These are phyloP conservation scores for Tetragnatha versicolor DNA, from an alignment of 1,140 invertebrate genomes.

Conservation along the genomic window DNA sequence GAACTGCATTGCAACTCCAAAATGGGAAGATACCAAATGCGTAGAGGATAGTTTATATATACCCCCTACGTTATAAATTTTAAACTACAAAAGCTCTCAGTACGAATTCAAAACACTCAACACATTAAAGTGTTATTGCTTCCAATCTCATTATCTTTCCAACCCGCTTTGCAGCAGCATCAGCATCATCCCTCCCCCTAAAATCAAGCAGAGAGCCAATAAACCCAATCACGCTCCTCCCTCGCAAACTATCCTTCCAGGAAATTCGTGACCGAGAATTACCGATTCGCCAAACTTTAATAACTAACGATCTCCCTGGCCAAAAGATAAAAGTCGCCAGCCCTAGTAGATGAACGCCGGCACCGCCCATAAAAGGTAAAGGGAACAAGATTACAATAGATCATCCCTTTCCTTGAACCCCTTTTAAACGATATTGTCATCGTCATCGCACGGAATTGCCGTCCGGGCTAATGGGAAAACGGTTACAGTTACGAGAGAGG, in stretches of 20 bases:
- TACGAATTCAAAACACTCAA: no score
- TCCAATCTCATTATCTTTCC: no score
- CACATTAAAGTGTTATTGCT: no score
- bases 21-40: no score
- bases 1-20: no score
- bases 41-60: no score
- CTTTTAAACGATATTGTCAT: constrained; percentile 21
- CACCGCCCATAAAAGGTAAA: not conserved
- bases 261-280: not conserved
- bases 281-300: not conserved
- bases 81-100: no score
- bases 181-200: no score
- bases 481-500: constrained; percentile 47
- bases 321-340: not conserved
- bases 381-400: constrained; percentile 16
- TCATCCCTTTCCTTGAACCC: no score
- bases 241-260: not conserved
- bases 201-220: constrained; percentile 9
- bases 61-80: no score
- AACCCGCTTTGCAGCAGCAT: no score
- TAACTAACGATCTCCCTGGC: not conserved
- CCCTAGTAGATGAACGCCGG: not conserved
- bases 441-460: constrained; percentile 8
- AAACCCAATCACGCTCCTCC: not conserved
- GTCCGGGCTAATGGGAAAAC: constrained; percentile 31